phyloP scores from a whole-genome alignment of 2,888 invertebrate genomes.

The Hypolimnas misippus region DNA sequence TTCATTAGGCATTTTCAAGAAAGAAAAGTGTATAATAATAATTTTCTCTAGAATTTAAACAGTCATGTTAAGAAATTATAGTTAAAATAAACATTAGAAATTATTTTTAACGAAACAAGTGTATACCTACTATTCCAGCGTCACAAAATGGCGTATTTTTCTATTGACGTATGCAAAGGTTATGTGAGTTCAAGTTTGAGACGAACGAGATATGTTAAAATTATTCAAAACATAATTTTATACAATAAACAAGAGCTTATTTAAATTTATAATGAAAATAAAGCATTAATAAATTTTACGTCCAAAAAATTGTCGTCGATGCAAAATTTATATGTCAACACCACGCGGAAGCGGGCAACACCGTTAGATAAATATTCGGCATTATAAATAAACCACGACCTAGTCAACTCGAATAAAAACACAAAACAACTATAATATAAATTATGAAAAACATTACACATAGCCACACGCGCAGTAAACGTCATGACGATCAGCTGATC shows the following conservation, averaged over 20 bases:
- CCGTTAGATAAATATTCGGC: conserved; percentile 71
- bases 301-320: background rate
- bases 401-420: conserved; percentile 73
- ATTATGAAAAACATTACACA: conserved; percentile 81
- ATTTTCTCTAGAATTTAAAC: background rate
- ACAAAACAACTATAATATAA: conserved; percentile 73
- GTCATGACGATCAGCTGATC: conserved; percentile 84
- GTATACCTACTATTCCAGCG: background rate
- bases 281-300: conserved; percentile 17
- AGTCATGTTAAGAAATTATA: background rate
- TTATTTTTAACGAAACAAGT: conserved; percentile 4
- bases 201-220: conserved; percentile 10
- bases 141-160: conserved; percentile 25
- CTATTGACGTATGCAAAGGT: conserved; percentile 21
- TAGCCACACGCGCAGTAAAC: conserved; percentile 72
- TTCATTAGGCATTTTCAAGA: no score
- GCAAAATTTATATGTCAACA: conserved; percentile 49
- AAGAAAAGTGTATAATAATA: no score
- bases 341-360: conserved; percentile 46
- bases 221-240: conserved; percentile 13
- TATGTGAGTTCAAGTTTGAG: conserved; percentile 27
- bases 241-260: conserved; percentile 28
- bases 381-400: conserved; percentile 79
- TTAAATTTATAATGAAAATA: conserved; percentile 42
- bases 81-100: background rate